Base-by-base conservation (phyloP, 1,140 invertebrate genomes). In the Drosophila carrolli region DNA sequence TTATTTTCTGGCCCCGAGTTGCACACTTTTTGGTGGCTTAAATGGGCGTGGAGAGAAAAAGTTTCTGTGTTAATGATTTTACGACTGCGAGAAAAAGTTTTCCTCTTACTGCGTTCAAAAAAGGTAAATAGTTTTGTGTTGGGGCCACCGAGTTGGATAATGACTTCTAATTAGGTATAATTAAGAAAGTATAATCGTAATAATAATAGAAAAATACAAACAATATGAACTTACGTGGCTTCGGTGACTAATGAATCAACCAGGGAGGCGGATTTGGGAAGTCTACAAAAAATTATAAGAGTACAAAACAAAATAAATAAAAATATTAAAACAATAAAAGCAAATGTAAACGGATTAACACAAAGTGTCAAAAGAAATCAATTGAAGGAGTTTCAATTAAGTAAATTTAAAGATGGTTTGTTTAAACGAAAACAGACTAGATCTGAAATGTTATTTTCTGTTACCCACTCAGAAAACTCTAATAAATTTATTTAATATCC, bases 171-270 rank as follows among this genome's bases (percentile, higher is more conserved):
- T 50, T 57, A 51, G 55, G 44, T 53, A 2, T 51, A 56, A 62
- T 47, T 60, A 16, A n/a, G n/a, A 54, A 67, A 50, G 41, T 23
- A 61, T 13, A 56, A 68, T 44, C 37, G 50, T 32, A 58, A 66
- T 11, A 48, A 48, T n/a, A 38, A 44, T 29, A 27, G 3, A 14
- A 27, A 71, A 54, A 32, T 13, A 41, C 23, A 72, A 57, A 50
- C 54, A 47, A 55, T 35, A 43, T 0, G 7, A 59, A 91, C 90
- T 91, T 90, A 91, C 90, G 90, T 85, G 71, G 90, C 90, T 80
- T 91, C 90, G 61, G 44, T 82, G 44, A 91, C 75, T 44, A 91
- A 60, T 46, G 90, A 91, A 74, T 91, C 86, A 80, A 91, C 90
- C 54, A 91, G 44, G 44, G 78, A 89, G 48, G 44, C 16, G 37